Evolutionary conservation across 2,797 vertebrate genomes (phyloP), one percentile per base, ranked within the genome.

Genomic region (Karalla daura): DNA sequence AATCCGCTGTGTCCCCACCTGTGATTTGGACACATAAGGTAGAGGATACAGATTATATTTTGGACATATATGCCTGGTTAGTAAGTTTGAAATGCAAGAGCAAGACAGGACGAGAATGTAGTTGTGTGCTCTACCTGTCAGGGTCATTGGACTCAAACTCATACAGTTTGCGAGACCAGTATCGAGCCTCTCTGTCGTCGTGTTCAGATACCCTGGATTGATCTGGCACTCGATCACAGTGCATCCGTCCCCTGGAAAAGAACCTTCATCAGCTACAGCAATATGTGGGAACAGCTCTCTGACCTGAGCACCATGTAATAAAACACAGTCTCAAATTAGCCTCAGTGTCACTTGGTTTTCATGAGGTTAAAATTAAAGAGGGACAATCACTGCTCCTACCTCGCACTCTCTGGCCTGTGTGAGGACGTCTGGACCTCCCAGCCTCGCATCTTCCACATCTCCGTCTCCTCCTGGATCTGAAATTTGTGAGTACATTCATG

Each of bases 1-100:
- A 97, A 99, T 32, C 98, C 98, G 85, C 96, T 98, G 81, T 99
- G 98, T 69, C 97, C 97, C 98, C 98, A 99, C 66, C 98, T 99
- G 89, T 69, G 78, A 53, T 77, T 50, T 58, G 25, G 77, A 84
- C 39, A 91, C 23, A n/a, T 45, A 14, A 66, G 36, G 6, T 47
- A 53, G 8, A 37, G 36, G 44, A 23, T 25, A 65, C 41, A 50
- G 12, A 64, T 40, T 54, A 27, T 3, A 30, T 23, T 30, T 2
- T 30, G 5, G 35, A 13, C 5, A 23, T 18, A 27, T 27, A 5
- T 51, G 32, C 30, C n/a, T n/a, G n/a, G n/a, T n/a, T n/a, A 45
- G 10, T 10, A 30, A 10, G 7, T 35, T 5, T 14, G 10, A 27
- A 45, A 32, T 35, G 10, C 15, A 25, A 21, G 39, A 65, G 36